Evolutionary conservation across 2,888 invertebrate genomes (phyloP), one percentile per base, ranked within the genome.

Genomic region (Silvanus unidentatus): DNA sequence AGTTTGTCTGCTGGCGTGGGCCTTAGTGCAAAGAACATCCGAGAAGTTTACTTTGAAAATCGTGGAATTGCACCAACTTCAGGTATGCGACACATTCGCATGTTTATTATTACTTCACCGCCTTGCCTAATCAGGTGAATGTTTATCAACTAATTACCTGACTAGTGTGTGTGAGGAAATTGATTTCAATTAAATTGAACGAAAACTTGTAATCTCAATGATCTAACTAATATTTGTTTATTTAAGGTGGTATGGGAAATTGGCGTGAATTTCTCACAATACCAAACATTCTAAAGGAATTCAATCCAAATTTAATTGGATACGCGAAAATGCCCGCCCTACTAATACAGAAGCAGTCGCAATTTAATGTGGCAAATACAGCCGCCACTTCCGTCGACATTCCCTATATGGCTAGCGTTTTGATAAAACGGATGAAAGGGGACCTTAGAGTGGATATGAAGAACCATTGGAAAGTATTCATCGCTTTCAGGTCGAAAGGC

Each of bases 1-100:
- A 80, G 80, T 0, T 55, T 82, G 36, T 78, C 79, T 0, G 79
- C 78, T 0, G 81, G 77, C 11, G 73, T 73, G 51, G 81, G 79
- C 2, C 69, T 75, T 14, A 70, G 75, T 13, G 77, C 78, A 0
- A 65, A 65, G 1, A 70, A 58, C 28, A 27, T 77, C 0, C 35
- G 73, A 1, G 73, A 78, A 4, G 55, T 77, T 0, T 35, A 59
- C 0, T 63, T 70, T 0, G 76, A 77, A 59, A 75, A 76, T 62
- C 64, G 75, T 15, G 77, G 77, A 9, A 56, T 73, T 1, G 68
- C 72, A 1, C 76, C 73, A 71, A 69, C 73, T 8, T 73, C 72
- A 50, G 77, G 76, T 52, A 51, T 22, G 8, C 8, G 22, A 22
- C 22, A 22, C 3, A 22, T 22, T 22, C 22, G 8, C 22, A 22